Evolutionary conservation across 2,797 vertebrate genomes (phyloP).

Genomic region (Platyrinchus mystaceus): DNA sequence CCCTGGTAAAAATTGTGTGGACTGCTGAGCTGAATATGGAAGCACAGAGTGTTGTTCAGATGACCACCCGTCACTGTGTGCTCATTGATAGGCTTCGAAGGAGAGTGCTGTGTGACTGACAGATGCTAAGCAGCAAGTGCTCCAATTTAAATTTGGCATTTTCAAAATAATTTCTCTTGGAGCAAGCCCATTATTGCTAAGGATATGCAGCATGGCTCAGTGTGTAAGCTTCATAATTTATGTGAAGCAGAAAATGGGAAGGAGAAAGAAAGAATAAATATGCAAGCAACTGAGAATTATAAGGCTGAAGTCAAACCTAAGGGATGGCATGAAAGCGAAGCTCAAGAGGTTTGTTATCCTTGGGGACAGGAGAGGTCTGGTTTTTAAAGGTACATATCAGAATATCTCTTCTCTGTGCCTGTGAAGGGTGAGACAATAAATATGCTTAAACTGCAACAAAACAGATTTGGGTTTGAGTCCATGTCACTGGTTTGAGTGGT

Average conservation of each 20-base stretch:
- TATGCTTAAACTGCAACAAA: neutral
- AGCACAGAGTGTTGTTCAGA: neutral
- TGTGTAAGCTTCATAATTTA: neutral
- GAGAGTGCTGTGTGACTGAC: neutral
- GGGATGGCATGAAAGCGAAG: neutral
- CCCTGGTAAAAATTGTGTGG: neutral
- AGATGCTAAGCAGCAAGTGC: neutral
- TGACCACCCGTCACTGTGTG: neutral
- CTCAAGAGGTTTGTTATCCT: neutral
- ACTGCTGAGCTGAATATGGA: constrained; percentile 12
- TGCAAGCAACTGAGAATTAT: neutral
- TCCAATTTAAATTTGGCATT: neutral
- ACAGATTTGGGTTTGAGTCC: neutral
- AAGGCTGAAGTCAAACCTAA: neutral
- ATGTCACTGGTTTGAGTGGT: neutral
- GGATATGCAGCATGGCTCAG: neutral
- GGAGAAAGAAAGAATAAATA: neutral
- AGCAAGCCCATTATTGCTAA: neutral
- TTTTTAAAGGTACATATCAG: neutral
- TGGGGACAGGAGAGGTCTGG: neutral
- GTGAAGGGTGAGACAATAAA: neutral
- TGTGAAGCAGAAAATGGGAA: neutral
- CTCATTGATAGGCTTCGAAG: neutral
- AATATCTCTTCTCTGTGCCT: neutral
- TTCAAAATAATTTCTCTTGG: neutral